A percentile compares a stretch with the other conserved stretches of the same genome.
Conservation (phyloP, 2,888 invertebrate genomes). For the Allygus modestus region DNA sequence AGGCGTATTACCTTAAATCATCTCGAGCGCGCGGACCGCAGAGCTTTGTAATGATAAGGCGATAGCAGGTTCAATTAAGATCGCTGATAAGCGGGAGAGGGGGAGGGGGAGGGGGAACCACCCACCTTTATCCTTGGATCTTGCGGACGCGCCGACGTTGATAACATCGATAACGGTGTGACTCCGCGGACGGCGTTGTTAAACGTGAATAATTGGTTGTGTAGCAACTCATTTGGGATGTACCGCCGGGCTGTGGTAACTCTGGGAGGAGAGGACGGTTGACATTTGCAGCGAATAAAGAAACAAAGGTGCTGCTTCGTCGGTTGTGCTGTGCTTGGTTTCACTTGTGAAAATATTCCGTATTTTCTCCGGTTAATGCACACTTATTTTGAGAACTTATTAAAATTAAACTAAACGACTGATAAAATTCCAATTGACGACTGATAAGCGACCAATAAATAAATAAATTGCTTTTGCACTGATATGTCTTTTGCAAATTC, state of each 20-base stretch:
- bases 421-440: no score
- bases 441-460: no score
- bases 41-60: slow-evolving; percentile 49
- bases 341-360: no score
- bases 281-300: no score
- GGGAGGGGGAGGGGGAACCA: not conserved
- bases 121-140: slow-evolving; percentile 31
- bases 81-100: slow-evolving; percentile 12
- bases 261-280: not conserved
- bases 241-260: not conserved
- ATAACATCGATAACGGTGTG: not conserved
- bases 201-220: slow-evolving; percentile 23
- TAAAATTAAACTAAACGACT: no score
- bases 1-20: slow-evolving; percentile 52
- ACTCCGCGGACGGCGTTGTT: slow-evolving; percentile 24
- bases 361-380: no score
- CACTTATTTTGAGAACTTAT: no score
- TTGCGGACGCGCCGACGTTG: slow-evolving; percentile 26
- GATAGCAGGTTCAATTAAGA: slow-evolving; percentile 53
- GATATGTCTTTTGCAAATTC: no score
- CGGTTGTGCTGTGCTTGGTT: no score
- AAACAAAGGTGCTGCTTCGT: no score
- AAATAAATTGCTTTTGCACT: no score
- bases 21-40: not conserved
- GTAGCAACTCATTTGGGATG: not conserved